These are phyloP conservation scores for Ostrea edulis DNA, from an alignment of 1,140 invertebrate genomes.

Conservation along the genomic window DNA sequence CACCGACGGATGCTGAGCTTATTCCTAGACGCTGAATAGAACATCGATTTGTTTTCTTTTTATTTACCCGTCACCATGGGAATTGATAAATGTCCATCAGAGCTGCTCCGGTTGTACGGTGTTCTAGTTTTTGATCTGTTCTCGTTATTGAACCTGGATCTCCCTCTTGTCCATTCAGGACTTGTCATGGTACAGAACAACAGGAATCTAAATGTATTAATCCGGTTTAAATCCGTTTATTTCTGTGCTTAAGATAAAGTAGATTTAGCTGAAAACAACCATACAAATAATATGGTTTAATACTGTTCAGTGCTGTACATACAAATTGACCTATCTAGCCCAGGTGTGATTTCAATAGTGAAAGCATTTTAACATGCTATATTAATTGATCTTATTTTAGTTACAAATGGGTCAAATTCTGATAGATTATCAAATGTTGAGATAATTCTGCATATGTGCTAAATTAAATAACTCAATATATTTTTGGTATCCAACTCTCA, in stretches of 20 bases:
- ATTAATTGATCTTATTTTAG: no score
- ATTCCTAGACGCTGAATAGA: not conserved
- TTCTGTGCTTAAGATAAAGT: not conserved
- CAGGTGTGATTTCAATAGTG: no score
- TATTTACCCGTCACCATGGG: slow-evolving; percentile 16
- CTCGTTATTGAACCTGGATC: not conserved
- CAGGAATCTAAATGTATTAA: not conserved
- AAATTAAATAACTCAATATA: not conserved
- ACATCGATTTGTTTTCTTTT: slow-evolving; percentile 23
- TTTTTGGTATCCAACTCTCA: not conserved
- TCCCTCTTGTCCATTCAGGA: not conserved
- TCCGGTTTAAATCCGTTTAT: not conserved
- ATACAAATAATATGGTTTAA: not conserved
- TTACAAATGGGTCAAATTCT: no score
- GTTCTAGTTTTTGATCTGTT: not conserved
- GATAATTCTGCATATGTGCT: not conserved
- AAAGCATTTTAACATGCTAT: no score
- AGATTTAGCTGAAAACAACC: not conserved
- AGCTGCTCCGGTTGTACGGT: not conserved
- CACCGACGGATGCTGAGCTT: not conserved
- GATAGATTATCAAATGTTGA: not conserved
- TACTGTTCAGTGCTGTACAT: no score
- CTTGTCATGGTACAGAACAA: not conserved
- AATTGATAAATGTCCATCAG: not conserved
- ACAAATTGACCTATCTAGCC: no score